Base-by-base conservation (phyloP, 2,113 vertebrate genomes). In the Brienomyrus brachyistius region DNA sequence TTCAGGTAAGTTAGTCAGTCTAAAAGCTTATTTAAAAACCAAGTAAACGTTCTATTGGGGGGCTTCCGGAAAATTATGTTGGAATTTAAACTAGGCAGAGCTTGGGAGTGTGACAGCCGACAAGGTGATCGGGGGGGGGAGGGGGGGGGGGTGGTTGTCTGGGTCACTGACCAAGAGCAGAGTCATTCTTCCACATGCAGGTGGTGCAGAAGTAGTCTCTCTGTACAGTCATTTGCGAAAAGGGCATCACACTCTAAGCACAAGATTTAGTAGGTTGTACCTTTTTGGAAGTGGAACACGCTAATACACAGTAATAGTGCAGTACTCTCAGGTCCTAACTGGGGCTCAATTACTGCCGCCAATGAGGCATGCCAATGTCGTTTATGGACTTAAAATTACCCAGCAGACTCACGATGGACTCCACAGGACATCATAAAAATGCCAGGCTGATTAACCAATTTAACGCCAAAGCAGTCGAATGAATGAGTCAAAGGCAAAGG, bases 361-460 rank as follows among this genome's bases (percentile, higher is more conserved):
- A 87, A 87, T 87, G 51, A 54, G 85, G 51, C 51, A 54, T 87
- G 48, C 27, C n/a, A 27, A 27, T 54, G 51, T 54, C 85, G 3
- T 54, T 87, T 87, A 87, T 56, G 85, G 85, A 54, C 85, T 87
- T 54, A 40, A 27, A 87, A 40, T 87, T 54, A 87, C 85, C 85
- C 27, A 35, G 31, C 31, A 87, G 85, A 54, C 51, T 54, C 27
- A 27, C 48, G 17, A 56, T 31, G 51, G 51, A 54, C 85, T 87
- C 85, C 85, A 51, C 27, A 27, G 85, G 50, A 48, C 85, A 54
- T 27, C 85, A 35, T 35, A 54, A n/a, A 31, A 48, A 87, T 54
- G 50, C 50, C 85, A 87, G 85, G 31, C 31, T 54, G 85, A 87
- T 87, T 87, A 87, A 48, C 51, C 51, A 31, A 54, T 48, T 48